A percentile compares a stretch with the other conserved stretches of the same genome.
These are phyloP conservation scores for Muschampia plurimacula DNA, from an alignment of 2,888 invertebrate species.

Conservation along the genomic window DNA sequence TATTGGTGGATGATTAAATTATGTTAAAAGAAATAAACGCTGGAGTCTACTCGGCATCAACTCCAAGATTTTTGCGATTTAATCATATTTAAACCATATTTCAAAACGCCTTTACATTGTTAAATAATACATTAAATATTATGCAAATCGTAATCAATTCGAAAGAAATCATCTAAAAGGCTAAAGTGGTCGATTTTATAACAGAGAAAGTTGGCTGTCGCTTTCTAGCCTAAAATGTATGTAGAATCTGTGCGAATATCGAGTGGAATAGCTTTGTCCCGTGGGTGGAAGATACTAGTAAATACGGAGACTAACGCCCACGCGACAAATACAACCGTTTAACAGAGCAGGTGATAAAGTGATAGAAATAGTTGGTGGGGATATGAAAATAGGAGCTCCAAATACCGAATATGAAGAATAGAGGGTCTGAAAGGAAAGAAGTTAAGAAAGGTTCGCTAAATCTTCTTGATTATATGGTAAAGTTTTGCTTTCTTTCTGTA, in stretches of 20 bases:
- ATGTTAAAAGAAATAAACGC: no score
- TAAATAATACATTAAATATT: slow-evolving; percentile 12
- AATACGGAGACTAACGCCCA: slow-evolving; percentile 7
- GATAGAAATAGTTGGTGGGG: neutral
- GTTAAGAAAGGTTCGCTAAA: no score
- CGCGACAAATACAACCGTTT: neutral
- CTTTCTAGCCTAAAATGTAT: slow-evolving; percentile 66
- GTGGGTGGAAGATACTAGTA: slow-evolving; percentile 13
- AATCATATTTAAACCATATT: no score
- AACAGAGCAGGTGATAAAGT: neutral
- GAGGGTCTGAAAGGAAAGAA: no score
- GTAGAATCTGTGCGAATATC: slow-evolving; percentile 45
- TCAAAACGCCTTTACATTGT: neutral
- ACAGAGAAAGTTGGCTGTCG: slow-evolving; percentile 70
- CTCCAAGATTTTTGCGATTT: no score
- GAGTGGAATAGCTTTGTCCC: slow-evolving; percentile 17
- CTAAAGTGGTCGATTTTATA: slow-evolving; percentile 48
- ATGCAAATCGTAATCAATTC: slow-evolving; percentile 18
- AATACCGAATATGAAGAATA: neutral
- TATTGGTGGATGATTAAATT: no score
- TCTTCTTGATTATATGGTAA: no score
- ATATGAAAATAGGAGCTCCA: neutral
- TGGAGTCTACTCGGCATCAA: no score
- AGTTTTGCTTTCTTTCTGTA: no score
- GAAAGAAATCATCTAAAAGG: slow-evolving; percentile 26